These are phyloP conservation scores for Pyrrhosoma nymphula DNA, from an alignment of 2,888 invertebrate species.

Conservation along the genomic window DNA sequence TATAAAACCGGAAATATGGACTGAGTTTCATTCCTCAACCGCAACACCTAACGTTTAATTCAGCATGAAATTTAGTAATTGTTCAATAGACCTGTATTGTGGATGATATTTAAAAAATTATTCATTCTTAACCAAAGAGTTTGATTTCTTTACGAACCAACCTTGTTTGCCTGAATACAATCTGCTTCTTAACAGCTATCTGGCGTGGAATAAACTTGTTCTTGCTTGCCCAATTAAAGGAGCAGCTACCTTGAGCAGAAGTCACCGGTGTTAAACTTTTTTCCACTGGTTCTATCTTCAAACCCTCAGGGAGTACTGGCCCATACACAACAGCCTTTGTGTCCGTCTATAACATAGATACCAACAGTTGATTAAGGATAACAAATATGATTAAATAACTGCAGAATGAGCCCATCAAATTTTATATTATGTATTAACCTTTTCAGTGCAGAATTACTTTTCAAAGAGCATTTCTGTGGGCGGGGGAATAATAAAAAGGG, in stretches of 20 bases:
- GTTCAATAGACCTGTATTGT: no score
- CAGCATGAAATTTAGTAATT: no score
- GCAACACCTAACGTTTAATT: no score
- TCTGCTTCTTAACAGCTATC: slow-evolving; percentile 26
- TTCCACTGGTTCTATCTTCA: not conserved
- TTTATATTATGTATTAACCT: no score
- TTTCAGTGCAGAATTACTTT: no score
- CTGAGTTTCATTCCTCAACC: no score
- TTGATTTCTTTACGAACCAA: not conserved
- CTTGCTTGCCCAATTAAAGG: not conserved
- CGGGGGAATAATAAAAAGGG: no score
- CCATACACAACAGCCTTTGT: slow-evolving; percentile 26
- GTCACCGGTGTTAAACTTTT: not conserved
- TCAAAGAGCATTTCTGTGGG: no score
- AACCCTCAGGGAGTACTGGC: slow-evolving; percentile 5
- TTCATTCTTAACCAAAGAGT: no score
- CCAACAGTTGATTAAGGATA: not conserved
- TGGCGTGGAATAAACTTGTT: slow-evolving; percentile 36
- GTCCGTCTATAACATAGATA: not conserved
- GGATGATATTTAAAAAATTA: no score
- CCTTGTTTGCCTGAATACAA: slow-evolving; percentile 12
- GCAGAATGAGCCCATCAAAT: not conserved
- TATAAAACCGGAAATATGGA: no score
- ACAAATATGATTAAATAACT: not conserved
- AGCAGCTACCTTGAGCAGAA: not conserved